Base-by-base conservation (phyloP, 2,797 vertebrate species). In the Lepus oiostolus region DNA sequence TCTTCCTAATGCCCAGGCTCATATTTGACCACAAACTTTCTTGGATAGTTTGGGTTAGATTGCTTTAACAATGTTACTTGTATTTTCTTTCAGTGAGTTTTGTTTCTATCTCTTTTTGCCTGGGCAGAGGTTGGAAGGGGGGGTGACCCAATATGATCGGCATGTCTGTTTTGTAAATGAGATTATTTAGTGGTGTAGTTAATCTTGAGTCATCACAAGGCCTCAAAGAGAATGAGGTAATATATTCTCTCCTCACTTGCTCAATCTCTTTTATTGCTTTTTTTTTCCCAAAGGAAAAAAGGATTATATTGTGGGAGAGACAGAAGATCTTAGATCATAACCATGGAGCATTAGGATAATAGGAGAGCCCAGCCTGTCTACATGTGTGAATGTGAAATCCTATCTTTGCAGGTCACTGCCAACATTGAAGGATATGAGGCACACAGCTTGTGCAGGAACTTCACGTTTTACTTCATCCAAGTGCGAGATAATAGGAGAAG, bases 321-420 rank as follows among this genome's bases (percentile, higher is more conserved):
- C 67, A 76, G 38, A 92, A 85, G 87, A 95, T 89, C 50, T 81
- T 87, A 87, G 86, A 70, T 81, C 54, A 92, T 90, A 79, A 86
- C 80, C 71, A 47, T n/a, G 22, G 62, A 87, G 63, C 4, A 0
- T 16, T 71, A 65, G 71, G 38, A 54, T 68, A 84, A 89, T 42
- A 77, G 54, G n/a, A 19, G 72, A 70, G 32, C 26, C 32, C 81
- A 95, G 90, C 12, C 52, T 3, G 11, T 38, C 63, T 58, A 0
- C 67, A 19, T 7, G 50, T 60, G 47, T 67, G 81, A 91, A 94
- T 14, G 30, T 24, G n/a, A 93, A 96, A 91, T 94, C 95, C 88
- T 90, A 47, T 94, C 95, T 91, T 90, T 79, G 52, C 80, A 77
- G 97, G 92, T 96, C 95, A 96, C 94, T 94, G 90, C 58, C 95